phyloP scores from a whole-genome alignment of 2,797 vertebrate species.

The Syngnathus acus region DNA sequence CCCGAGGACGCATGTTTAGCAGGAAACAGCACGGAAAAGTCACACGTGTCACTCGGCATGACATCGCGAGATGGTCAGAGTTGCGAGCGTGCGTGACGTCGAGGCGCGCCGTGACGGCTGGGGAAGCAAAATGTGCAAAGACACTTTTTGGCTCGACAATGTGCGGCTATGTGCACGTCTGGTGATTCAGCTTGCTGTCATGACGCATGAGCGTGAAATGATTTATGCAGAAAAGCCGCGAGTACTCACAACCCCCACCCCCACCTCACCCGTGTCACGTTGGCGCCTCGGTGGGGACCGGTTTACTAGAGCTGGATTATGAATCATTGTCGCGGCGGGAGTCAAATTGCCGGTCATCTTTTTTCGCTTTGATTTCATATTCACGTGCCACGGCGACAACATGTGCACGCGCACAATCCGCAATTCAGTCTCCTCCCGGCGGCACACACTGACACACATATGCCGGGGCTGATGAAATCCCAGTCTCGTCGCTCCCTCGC shows the following conservation, averaged over 20 bases:
- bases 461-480: conserved; percentile 46
- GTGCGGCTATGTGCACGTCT: conserved; percentile 53
- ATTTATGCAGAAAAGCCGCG: conserved; percentile 49
- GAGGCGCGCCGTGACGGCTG: neutral
- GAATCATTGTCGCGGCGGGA: neutral
- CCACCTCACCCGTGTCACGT: conserved; percentile 28
- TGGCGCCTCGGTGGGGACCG: conserved; percentile 13
- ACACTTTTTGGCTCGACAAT: conserved; percentile 25
- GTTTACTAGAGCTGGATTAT: conserved; percentile 8
- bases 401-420: neutral
- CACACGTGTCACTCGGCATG: neutral
- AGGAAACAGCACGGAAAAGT: neutral
- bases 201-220: conserved; percentile 47
- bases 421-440: conserved; percentile 12
- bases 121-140: conserved; percentile 14
- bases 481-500: conserved; percentile 48
- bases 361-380: conserved; percentile 32
- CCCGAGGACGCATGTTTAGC: neutral
- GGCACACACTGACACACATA: conserved; percentile 51
- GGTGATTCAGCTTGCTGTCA: conserved; percentile 59
- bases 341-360: neutral
- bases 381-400: conserved; percentile 22
- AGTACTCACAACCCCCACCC: conserved; percentile 50
- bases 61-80: neutral
- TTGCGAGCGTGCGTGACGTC: conserved; percentile 2